Evolutionary conservation across 2,888 invertebrate genomes (phyloP), one percentile per base, ranked within the genome.

Genomic region (Eilema depressum): DNA sequence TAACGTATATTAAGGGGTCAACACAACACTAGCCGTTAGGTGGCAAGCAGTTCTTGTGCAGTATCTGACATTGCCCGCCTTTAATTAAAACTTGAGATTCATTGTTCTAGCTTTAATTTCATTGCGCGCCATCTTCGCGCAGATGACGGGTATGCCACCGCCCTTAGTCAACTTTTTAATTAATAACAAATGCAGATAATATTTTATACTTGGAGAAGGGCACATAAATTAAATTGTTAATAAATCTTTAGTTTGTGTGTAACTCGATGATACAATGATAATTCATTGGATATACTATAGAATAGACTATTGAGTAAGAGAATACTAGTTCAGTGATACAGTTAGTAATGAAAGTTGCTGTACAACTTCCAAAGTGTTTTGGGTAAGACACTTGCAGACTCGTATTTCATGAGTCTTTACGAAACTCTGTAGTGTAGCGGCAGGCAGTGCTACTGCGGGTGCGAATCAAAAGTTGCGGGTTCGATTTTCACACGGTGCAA

Each of bases 1-100:
- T 47, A 28, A 53, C 11, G 28, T 59, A 56, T 74, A 75, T 78
- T 76, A 80, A 82, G 71, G 73, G 74, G 75, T 81, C 77, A 77
- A 69, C 68, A 81, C 75, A 79, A 75, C 73, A 71, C 67, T 75
- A 62, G 63, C 76, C 76, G 73, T 74, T 73, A 66, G 77, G 63
- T 74, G 76, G 72, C 71, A 73, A 20, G 47, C 47, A 47, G 47
- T 71, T 61, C 63, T 56, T 74, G 77, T 70, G 68, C 76, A 75
- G 74, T 63, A 75, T 75, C 80, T 70, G 85, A 85, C 88, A 86
- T 83, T 88, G 86, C 82, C 77, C 84, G 79, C 77, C 77, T 91
- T 92, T 92, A 92, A 92, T 92, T 92, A 92, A 92, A 92, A 90
- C 86, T 89, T 86, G 81, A 86, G 87, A 91, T 89, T 90, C 90